Evolutionary conservation across 2,113 vertebrate species (phyloP), one percentile per base, ranked within the genome.

Genomic region (Sardina pilchardus): DNA sequence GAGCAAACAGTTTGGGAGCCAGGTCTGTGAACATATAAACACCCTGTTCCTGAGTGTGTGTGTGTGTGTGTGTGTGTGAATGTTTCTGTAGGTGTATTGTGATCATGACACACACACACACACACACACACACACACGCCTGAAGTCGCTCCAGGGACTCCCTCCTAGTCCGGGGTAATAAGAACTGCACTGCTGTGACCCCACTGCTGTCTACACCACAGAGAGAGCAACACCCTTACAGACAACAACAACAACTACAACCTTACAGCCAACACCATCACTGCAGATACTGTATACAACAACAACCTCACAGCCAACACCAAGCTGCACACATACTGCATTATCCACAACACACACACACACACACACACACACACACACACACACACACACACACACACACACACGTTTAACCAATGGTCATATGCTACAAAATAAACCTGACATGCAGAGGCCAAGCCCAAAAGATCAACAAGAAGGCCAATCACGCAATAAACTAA

Each of bases 1-100:
- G 87, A 92, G 87, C 80, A 92, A 93, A 93, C 91, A 90, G 86
- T 19, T 47, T 84, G 44, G 42, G 16, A 75, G 85, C 82, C 83
- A 53, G 17, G 50, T 53, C 17, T 19, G 50, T 84, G 36, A 67
- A 67, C n/a, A 67, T 67, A 10, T 83, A 87, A 84, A 59, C 84
- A 50, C 85, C 81, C 80, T 81, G 39, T 88, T 87, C 89, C 88
- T 44, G 44, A 75, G n/a, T 45, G 83, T 67, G 56, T 39, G 81
- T 63, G 82, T 81, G n/a, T 80, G 53, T 59, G 53, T 59, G 53
- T 59, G 53, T 56, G 53, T 56, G 53, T 56, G 53, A 12, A 12
- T 56, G 53, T 21, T 4, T 59, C 16, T 21, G 53, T n/a, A 21
- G 2, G 45, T 47, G 45, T 47, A 14, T 47, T 47, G 45, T 47